phyloP scores from a whole-genome alignment of 2,888 invertebrate genomes.

The Timandra comae region DNA sequence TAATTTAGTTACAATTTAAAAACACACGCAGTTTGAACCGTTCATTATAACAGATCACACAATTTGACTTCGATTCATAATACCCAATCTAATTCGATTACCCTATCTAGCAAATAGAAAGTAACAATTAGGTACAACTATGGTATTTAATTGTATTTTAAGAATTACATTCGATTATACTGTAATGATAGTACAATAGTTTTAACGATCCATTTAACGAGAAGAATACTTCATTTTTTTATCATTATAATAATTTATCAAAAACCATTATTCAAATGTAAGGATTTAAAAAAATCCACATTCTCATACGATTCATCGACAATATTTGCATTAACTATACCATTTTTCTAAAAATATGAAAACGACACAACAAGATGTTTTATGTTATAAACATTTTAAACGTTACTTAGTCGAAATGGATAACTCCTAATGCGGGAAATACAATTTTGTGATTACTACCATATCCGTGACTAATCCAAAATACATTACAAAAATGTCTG shows the following conservation, averaged over 20 bases:
- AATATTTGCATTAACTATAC: slow-evolving; percentile 57
- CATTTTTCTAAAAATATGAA: slow-evolving; percentile 66
- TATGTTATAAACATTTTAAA: slow-evolving; percentile 56
- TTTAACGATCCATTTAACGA: slow-evolving; percentile 61
- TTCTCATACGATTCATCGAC: slow-evolving; percentile 50
- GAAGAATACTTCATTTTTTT: slow-evolving; percentile 59
- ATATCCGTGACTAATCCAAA: slow-evolving; percentile 59
- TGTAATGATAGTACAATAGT: slow-evolving; percentile 62
- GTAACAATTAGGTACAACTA: slow-evolving; percentile 74
- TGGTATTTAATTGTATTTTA: slow-evolving; percentile 50
- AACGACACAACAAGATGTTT: slow-evolving; percentile 71
- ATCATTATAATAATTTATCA: slow-evolving; percentile 63
- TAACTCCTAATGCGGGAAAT: slow-evolving; percentile 53
- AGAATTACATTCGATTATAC: slow-evolving; percentile 57
- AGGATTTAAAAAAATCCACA: slow-evolving; percentile 41
- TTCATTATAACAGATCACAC: slow-evolving; percentile 52
- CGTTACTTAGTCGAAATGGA: slow-evolving; percentile 58
- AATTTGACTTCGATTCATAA: slow-evolving; percentile 51
- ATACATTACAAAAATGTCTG: slow-evolving; percentile 48
- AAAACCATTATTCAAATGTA: slow-evolving; percentile 48
- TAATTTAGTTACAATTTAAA: slow-evolving; percentile 22
- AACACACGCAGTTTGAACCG: slow-evolving; percentile 32
- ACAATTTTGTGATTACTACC: slow-evolving; percentile 70
- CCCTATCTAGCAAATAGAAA: slow-evolving; percentile 76
- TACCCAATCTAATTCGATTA: slow-evolving; percentile 74